Conservation (phyloP, 2,888 invertebrate genomes). For the Ectobius pallidus region DNA sequence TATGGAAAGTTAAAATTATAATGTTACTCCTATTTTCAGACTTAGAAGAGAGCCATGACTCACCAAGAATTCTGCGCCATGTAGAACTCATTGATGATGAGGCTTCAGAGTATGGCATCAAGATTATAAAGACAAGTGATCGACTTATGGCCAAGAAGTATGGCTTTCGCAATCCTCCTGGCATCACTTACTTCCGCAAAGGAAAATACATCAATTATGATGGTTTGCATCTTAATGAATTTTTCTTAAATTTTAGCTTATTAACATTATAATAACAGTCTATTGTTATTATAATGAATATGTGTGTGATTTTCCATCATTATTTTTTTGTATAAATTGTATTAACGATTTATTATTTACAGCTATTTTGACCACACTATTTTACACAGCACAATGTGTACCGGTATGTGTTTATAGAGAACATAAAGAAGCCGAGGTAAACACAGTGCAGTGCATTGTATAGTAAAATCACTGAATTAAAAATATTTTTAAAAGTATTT, state of each 20-base stretch:
- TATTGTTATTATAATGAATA: background rate
- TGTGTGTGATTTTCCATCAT: constrained; percentile 21
- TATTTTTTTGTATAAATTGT: background rate
- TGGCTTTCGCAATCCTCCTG: constrained; percentile 87
- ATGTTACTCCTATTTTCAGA: constrained; percentile 64
- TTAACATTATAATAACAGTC: background rate
- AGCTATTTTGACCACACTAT: no score
- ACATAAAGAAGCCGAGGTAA: no score
- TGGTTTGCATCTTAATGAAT: constrained; percentile 53
- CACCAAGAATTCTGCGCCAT: constrained; percentile 80
- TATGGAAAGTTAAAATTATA: no score
- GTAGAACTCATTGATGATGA: constrained; percentile 91
- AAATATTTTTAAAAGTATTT: no score
- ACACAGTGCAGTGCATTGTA: no score
- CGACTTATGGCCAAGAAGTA: constrained; percentile 92
- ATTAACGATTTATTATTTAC: background rate
- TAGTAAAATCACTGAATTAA: no score
- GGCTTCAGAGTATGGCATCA: constrained; percentile 89
- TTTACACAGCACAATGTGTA: no score
- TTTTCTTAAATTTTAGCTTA: background rate
- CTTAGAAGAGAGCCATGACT: constrained; percentile 81
- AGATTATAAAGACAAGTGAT: constrained; percentile 87
- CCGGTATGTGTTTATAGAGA: no score
- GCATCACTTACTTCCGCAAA: constrained; percentile 89
- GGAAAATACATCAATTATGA: constrained; percentile 90